Evolutionary conservation across 2,888 invertebrate genomes (phyloP), one percentile per base, ranked within the genome.

Genomic region (Pseudeuparius sepicola): DNA sequence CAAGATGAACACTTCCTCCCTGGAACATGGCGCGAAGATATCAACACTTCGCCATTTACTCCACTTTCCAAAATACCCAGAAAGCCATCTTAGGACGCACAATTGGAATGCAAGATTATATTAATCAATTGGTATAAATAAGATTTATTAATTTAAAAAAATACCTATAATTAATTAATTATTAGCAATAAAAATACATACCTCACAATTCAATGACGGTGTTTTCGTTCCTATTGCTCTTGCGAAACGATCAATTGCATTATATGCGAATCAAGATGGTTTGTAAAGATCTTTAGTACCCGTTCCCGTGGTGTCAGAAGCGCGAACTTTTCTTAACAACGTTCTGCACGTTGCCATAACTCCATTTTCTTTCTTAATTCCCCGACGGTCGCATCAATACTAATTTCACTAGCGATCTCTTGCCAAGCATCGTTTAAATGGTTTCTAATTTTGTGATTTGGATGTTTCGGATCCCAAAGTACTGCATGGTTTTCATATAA

Each of bases 61-160:
- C 43, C 28, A 39, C 43, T 34, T 41, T 40, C 31, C 47, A 44
- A 26, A 31, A 42, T 13, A 28, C 28, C 24, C 11, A 26, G 32
- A 20, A n/a, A 25, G 20, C 20, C 37, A 13, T 16, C 36, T 4
- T 6, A 40, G 34, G 28, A 43, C 15, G 48, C 48, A 34, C 32
- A 24, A 15, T 32, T 10, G 14, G 13, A 32, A 24, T 13, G 32
- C 32, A 32, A n/a, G 13, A 32, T 24, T 12, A 32, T 23, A 7
- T 31, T 20, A 31, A 18, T 10, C 23, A 31, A 31, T 6, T 10
- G 7, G 13, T 7, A 31, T 2, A 9, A 20, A 9, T 31, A 31
- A 11, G n/a, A n/a, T n/a, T n/a, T n/a, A n/a, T n/a, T n/a, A n/a
- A n/a, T n/a, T n/a, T n/a, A n/a, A n/a, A n/a, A n/a, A n/a, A n/a